phyloP scores from a whole-genome alignment of 2,888 invertebrate species.

The Cyrtodaria siliqua region DNA sequence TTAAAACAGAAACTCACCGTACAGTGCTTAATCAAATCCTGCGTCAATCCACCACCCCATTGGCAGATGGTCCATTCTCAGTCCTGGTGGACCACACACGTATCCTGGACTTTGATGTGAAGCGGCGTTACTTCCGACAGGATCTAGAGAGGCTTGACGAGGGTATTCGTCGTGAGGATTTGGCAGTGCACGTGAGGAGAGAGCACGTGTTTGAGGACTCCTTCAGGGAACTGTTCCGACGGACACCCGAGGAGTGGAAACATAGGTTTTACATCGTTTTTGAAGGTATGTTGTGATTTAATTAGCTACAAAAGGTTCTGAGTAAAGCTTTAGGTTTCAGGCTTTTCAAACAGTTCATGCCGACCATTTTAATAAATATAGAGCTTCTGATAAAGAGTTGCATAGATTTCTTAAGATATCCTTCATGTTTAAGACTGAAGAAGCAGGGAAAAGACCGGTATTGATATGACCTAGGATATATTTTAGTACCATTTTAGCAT shows the following conservation, averaged over 20 bases:
- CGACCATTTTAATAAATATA: no score
- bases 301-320: no score
- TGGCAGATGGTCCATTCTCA: constrained; percentile 95
- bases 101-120: constrained; percentile 96
- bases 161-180: constrained; percentile 89
- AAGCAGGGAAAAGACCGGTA: no score
- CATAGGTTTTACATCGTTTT: constrained; percentile 96
- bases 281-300: constrained; percentile 90
- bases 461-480: no score
- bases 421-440: no score
- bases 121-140: constrained; percentile 94
- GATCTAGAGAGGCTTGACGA: constrained; percentile 94
- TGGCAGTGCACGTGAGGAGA: constrained; percentile 94
- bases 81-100: constrained; percentile 95
- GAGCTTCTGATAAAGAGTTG: no score
- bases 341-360: no score
- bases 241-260: constrained; percentile 95
- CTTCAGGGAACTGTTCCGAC: constrained; percentile 93
- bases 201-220: constrained; percentile 96
- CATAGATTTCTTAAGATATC: no score
- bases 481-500: no score
- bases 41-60: constrained; percentile 90
- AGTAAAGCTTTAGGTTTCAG: no score
- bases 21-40: constrained; percentile 96
- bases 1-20: constrained; percentile 91